Base-by-base conservation (phyloP, 1,140 invertebrate genomes). In the Zaprionus kolodkinae region DNA sequence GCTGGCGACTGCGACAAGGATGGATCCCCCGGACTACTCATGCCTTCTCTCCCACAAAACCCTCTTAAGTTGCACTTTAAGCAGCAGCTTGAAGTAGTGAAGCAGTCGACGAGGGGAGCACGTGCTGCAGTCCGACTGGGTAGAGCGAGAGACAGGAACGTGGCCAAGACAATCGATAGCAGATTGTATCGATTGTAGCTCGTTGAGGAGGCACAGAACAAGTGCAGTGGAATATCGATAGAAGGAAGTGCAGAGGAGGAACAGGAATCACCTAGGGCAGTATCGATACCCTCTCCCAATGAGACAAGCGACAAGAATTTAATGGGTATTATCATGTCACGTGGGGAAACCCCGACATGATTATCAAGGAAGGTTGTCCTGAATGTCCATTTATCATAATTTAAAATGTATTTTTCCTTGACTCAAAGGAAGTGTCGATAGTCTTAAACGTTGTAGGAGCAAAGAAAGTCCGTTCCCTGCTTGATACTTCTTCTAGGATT, bases 331-430 rank as follows among this genome's bases (percentile, higher is more conserved):
- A 0, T 4, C 38, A 5, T 40, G 38, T 43, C 43, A 27, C 25
- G 25, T 4, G 2, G 25, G 2, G n/a, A 1, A 4, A 27, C 1
- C 25, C 11, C 40, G 45, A 40, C 12, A 50, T 63, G 35, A 62
- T 35, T 45, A 64, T 21, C 62, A 83, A 79, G 72, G 66, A 64
- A 78, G 85, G 74, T 81, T 66, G 56, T 40, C 13, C 71, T 72
- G 67, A 78, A 75, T 86, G 83, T 85, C 84, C 75, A 88, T 88
- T 88, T 81, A 88, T 81, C 81, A 88, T 85, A 78, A 85, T 81
- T 84, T 81, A 68, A 80, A 79, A 84, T 79, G 81, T 79, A 84
- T 84, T 77, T 84, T 55, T 74, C 77, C 75, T 71, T 63, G 52
- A 77, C 4, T 55, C 27, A 7, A 4, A 35, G 6, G 10, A 9